Conservation (phyloP, 1,140 invertebrate species). For the Zaprionus lachaisei region DNA sequence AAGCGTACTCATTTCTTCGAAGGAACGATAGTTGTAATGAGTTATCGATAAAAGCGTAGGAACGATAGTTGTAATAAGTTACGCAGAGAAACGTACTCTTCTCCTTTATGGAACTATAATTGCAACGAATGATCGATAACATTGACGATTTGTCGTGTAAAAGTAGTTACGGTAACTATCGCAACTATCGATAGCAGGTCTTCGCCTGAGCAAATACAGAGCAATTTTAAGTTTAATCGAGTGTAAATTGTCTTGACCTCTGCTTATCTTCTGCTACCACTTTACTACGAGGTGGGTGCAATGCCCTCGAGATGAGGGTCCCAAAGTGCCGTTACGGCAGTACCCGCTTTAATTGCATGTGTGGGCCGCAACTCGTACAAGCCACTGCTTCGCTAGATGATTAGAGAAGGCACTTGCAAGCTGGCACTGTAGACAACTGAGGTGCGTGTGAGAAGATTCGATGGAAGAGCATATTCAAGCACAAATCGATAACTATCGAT, state of each 20-base stretch:
- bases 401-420: conserved; percentile 4
- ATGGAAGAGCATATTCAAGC: too few species aligned
- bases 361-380: conserved; percentile 32
- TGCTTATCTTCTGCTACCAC: conserved; percentile 1
- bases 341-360: conserved; percentile 45
- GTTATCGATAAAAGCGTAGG: too few species aligned
- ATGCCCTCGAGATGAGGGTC: conserved; percentile 31
- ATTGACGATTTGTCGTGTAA: not conserved
- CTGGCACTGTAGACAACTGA: not conserved
- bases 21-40: too few species aligned
- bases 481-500: not conserved
- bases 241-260: conserved; percentile 27
- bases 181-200: too few species aligned
- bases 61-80: too few species aligned
- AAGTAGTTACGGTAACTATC: not conserved
- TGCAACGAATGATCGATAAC: too few species aligned
- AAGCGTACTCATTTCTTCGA: too few species aligned
- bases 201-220: not conserved
- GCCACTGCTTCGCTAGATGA: conserved; percentile 11
- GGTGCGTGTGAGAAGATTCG: not conserved
- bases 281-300: conserved; percentile 16
- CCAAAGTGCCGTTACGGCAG: conserved; percentile 38
- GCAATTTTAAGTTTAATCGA: not conserved
- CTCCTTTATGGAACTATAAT: too few species aligned
- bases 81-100: too few species aligned